Percentiles rank a stretch among this genome's conserved stretches.
Conservation (phyloP, 2,797 vertebrate genomes). For the Xerus rutilus region DNA sequence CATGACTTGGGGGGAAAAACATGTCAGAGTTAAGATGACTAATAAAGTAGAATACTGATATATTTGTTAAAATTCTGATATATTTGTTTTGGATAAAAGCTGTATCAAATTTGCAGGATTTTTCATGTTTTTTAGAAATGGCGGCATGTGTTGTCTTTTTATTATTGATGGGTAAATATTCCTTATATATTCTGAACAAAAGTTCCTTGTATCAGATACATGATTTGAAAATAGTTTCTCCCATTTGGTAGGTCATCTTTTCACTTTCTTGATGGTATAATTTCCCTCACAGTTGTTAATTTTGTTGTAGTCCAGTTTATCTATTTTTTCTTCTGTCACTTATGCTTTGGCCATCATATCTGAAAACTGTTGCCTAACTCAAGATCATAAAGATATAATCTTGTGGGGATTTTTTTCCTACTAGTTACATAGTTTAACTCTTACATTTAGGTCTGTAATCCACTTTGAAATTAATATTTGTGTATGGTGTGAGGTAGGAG, state of each 20-base stretch:
- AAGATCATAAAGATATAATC: not conserved
- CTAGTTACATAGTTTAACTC: not conserved
- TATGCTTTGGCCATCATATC: not conserved
- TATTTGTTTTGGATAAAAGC: conserved; percentile 6
- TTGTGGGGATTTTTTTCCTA: not conserved
- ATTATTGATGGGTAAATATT: not conserved
- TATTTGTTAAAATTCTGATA: not conserved
- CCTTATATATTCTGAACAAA: not conserved
- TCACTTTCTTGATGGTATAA: conserved; percentile 22
- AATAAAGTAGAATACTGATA: not conserved
- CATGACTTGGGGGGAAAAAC: not conserved
- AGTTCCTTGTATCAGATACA: not conserved
- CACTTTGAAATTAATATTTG: conserved; percentile 24
- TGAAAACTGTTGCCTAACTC: not conserved
- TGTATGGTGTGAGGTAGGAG: not conserved
- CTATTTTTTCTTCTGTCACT: not conserved
- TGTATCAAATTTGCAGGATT: not conserved
- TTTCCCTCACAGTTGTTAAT: not conserved
- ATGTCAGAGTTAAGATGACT: not conserved
- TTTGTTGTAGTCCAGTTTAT: not conserved
- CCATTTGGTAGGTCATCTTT: not conserved
- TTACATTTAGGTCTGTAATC: not conserved
- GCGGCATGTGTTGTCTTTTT: not conserved
- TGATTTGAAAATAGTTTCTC: not conserved
- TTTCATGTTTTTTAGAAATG: not conserved